Percentiles rank a stretch among this genome's conserved stretches.
phyloP scores from a whole-genome alignment of 2,113 vertebrate genomes.

The Tauraco erythrolophus region DNA sequence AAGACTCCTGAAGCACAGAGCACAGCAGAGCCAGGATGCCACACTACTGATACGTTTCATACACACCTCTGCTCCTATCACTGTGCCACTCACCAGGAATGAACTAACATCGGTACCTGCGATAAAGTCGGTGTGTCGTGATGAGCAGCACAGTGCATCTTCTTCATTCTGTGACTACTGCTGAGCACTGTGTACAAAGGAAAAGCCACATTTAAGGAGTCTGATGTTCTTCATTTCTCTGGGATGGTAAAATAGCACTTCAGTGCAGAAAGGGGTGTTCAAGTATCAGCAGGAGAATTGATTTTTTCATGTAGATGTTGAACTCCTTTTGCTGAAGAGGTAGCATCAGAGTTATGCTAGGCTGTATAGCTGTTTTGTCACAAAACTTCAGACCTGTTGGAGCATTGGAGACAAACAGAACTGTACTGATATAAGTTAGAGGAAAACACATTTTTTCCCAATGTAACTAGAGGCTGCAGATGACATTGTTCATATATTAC shows the following conservation, averaged over 20 bases:
- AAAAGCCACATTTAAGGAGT: background rate
- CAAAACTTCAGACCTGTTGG: background rate
- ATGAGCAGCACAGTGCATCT: background rate
- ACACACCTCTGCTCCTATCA: rapidly evolving
- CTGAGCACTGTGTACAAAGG: background rate
- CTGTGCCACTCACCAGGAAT: background rate
- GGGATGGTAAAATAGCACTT: background rate
- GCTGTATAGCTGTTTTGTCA: background rate
- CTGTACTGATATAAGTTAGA: background rate
- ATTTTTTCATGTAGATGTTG: background rate
- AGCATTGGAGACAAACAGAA: background rate
- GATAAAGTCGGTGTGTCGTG: background rate
- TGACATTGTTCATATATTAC: background rate
- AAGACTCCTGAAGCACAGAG: background rate
- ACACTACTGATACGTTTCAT: background rate
- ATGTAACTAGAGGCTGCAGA: background rate
- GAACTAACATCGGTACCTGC: background rate
- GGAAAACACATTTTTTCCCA: background rate
- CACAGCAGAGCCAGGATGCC: background rate
- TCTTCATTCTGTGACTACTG: background rate
- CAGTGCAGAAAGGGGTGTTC: background rate
- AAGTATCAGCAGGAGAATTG: background rate
- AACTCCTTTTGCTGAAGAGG: background rate
- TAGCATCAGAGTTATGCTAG: background rate
- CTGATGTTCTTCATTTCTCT: background rate